These are phyloP conservation scores for Paramuricea clavata DNA, from an alignment of 92 coral and sea anemone species.

Conservation along the genomic window DNA sequence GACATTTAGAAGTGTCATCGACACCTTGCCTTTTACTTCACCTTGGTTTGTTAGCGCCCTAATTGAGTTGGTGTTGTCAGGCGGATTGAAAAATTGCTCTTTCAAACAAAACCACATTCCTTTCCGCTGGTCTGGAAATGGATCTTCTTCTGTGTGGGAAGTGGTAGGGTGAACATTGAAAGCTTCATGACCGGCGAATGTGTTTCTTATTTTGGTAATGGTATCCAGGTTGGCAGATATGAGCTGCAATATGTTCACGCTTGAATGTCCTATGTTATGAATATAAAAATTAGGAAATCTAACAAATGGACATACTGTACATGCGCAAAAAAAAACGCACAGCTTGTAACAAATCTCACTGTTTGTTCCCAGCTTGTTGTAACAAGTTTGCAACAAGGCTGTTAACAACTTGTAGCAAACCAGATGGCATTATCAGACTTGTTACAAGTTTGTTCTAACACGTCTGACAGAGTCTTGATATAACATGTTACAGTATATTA, in stretches of 20 bases:
- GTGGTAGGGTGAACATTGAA: constrained; percentile 56
- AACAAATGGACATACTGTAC: neutral
- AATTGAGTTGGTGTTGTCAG: neutral
- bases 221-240: constrained; percentile 36
- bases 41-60: neutral
- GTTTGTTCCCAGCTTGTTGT: too few species aligned
- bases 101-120: constrained; percentile 36
- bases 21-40: constrained; percentile 39
- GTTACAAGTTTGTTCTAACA: too few species aligned
- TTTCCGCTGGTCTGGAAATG: constrained; percentile 65
- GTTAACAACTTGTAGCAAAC: too few species aligned
- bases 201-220: constrained; percentile 6
- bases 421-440: too few species aligned
- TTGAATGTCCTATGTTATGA: constrained; percentile 52
- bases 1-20: constrained; percentile 42
- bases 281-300: neutral
- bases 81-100: constrained; percentile 50
- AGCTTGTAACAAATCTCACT: too few species aligned
- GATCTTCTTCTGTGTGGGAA: constrained; percentile 54
- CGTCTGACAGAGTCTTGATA: too few species aligned
- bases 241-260: constrained; percentile 24
- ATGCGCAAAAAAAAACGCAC: neutral
- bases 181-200: constrained; percentile 34
- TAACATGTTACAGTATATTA: too few species aligned
- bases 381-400: too few species aligned